Percentiles rank a stretch among this genome's conserved stretches.
These are phyloP conservation scores for Tetrax tetrax DNA, from an alignment of 2,113 vertebrate genomes.

Conservation along the genomic window DNA sequence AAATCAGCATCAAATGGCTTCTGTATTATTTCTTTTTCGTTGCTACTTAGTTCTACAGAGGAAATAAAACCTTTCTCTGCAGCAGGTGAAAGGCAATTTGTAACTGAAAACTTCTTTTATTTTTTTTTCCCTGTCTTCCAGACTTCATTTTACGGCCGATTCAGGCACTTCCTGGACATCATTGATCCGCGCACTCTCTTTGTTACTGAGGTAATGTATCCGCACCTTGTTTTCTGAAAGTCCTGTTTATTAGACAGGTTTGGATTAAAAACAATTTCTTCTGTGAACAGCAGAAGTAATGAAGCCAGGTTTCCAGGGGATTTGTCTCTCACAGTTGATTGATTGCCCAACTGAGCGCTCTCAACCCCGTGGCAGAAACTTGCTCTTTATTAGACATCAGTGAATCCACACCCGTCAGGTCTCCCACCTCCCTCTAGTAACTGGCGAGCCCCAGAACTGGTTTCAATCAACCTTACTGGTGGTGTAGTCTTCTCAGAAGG, in stretches of 20 bases:
- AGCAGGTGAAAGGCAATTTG: not conserved
- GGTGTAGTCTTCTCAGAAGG: accelerated
- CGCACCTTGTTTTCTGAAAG: accelerated
- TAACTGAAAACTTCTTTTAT: accelerated
- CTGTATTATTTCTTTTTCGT: accelerated
- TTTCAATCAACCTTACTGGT: not conserved
- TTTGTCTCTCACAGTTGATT: not conserved
- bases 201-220: slow-evolving; percentile 84
- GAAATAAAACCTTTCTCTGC: not conserved
- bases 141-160: slow-evolving; percentile 86
- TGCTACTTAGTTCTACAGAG: not conserved
- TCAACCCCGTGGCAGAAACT: accelerated
- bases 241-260: not conserved
- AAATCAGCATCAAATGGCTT: not conserved
- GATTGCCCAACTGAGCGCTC: not conserved
- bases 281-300: not conserved
- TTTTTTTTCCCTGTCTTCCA: slow-evolving; percentile 41
- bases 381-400: not conserved
- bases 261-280: not conserved
- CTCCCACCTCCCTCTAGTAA: not conserved
- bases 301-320: not conserved
- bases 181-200: slow-evolving; percentile 91
- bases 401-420: not conserved
- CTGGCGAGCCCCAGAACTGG: not conserved
- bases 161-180: slow-evolving; percentile 93